Base-by-base conservation (phyloP, 1,140 invertebrate species). In the Antheraea mylitta region DNA sequence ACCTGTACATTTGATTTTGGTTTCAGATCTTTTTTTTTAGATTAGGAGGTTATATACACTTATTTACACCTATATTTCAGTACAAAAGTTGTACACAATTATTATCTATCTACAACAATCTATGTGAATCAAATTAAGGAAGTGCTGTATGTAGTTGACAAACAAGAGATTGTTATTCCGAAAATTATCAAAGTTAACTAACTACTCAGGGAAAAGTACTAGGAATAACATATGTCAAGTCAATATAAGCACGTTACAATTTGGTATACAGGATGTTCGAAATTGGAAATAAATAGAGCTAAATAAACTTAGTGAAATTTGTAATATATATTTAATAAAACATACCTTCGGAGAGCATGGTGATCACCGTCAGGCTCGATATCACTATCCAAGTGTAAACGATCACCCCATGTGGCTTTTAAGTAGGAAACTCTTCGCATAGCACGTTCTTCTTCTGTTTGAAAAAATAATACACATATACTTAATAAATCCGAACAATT, bases 381-480 rank as follows among this genome's bases (percentile, higher is more conserved):
- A 78, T 96, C 95, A 75, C 94, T 94, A 74, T 95, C 95, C 69
- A 95, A 92, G 82, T 95, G 93, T 84, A 95, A 93, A 65, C 95
- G 92, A 76, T 96, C 95, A 58, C 94, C 94, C 94, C 95, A 94
- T 22, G 97, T 98, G 9, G 98, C 98, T 92, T 97, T 97, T 71
- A 98, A 91, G 90, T 99, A 99, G 0, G 97, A 98, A 60, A 98
- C 97, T 73, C 98, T 93, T 79, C 98, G 94, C 81, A 96, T 97
- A 16, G 96, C 94, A 71, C 97, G 95, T 78, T 97, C 97, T 79
- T 97, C 96, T 81, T 98, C 96, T 90, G 91, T 75, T 68, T 30
- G 22, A 30, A 4, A 30, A 30, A 30, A 30, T 2, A 30, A 30
- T n/a, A n/a, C n/a, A n/a, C n/a, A n/a, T n/a, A n/a, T n/a, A n/a